Evolutionary conservation across 37 sponge, comb jelly and placozoan species (phyloP), one percentile per base, ranked within the genome.

Genomic region (Tethya wilhelma): DNA sequence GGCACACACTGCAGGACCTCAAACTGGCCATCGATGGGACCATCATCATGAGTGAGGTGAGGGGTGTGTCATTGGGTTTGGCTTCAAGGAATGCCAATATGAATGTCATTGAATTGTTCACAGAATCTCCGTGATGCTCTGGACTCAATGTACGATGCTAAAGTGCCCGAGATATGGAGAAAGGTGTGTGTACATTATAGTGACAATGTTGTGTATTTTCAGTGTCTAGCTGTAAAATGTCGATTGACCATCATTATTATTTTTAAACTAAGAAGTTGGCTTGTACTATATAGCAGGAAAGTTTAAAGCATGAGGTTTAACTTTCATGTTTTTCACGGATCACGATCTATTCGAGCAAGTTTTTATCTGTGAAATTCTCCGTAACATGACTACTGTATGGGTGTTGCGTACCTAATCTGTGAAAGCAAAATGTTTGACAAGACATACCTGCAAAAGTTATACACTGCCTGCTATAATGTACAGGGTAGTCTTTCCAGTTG

Each of bases 21-120:
- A 82, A 92, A 73, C 88, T 98, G 32, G 99, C 99, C 59, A 96
- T 98, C 78, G 99, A 98, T 37, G 99, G 99, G 26, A 96, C 99
- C 46, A 98, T 98, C 84, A 98, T 98, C 81, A 98, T 98, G 99
- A 98, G 95, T 77, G 94, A 98, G 87, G 94, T 95, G 37, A 64
- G 4, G 25, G 49, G 1, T 34, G 37, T 34, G 37, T 65, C 66
- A 34, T 19, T 69, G 22, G 11, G 23, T 31, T 36, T 37, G 14
- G 38, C 38, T 8, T 9, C 23, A 36, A 12, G 38, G 14, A 7
- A 23, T 8, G 38, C 11, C 9, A 36, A 4, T 11, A 8, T 67
- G 40, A 9, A 67, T 36, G 38, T 31, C 22, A 60, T 26, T 7
- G 22, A 26, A 8, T 60, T n/a, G 7, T 60, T 8, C 25, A 49